Conservation (phyloP, 2,113 vertebrate species). For the Aegotheles bennettii region DNA sequence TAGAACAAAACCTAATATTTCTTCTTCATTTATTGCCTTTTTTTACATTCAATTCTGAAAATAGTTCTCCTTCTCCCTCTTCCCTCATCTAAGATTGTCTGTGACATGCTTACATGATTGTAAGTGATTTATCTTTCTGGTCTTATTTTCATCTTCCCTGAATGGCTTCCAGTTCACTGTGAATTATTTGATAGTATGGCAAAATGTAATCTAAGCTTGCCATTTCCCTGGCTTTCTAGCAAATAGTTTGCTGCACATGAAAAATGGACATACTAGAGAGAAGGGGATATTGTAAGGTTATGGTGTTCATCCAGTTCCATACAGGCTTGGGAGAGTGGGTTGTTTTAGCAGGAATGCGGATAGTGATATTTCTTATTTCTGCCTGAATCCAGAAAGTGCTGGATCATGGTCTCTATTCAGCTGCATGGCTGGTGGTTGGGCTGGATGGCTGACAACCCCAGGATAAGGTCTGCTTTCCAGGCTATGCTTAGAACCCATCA, state of each 20-base stretch:
- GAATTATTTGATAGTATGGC: slow-evolving; percentile 3
- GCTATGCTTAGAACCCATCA: fast-evolving
- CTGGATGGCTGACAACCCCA: not conserved
- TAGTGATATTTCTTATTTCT: not conserved
- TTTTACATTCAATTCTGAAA: not conserved
- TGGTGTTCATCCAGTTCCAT: not conserved
- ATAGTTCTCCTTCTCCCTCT: not conserved
- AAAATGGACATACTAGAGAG: not conserved
- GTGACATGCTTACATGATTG: not conserved
- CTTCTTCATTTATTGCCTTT: not conserved
- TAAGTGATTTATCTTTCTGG: slow-evolving; percentile 14
- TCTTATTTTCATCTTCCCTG: slow-evolving; percentile 20
- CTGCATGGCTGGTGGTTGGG: not conserved
- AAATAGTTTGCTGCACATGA: not conserved
- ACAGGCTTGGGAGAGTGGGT: fast-evolving
- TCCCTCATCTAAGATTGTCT: not conserved
- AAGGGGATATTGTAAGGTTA: not conserved
- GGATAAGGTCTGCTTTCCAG: not conserved
- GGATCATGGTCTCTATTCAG: not conserved
- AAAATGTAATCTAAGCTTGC: not conserved
- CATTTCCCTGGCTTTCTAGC: not conserved
- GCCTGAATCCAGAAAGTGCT: not conserved
- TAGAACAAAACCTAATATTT: not conserved
- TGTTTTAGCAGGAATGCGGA: not conserved
- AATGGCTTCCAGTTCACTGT: slow-evolving; percentile 4